These are phyloP conservation scores for Falco punctatus DNA, from an alignment of 2,113 vertebrate genomes.

Conservation along the genomic window DNA sequence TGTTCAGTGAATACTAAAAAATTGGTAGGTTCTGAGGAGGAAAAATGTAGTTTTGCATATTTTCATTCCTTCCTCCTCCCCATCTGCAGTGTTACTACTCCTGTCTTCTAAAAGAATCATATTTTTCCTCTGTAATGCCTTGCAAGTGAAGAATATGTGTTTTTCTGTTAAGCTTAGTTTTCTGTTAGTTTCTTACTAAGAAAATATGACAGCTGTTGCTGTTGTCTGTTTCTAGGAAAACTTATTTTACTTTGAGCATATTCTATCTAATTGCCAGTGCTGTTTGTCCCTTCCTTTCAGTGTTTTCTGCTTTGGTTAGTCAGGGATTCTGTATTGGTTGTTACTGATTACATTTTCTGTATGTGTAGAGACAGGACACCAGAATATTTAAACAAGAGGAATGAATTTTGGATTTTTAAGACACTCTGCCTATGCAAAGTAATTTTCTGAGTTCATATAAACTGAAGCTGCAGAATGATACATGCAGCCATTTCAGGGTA, in stretches of 20 bases:
- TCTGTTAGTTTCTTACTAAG: background rate
- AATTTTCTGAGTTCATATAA: background rate
- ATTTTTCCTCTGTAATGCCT: background rate
- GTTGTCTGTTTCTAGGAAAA: background rate
- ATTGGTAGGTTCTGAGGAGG: background rate
- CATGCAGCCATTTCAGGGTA: background rate
- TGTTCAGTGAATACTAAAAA: background rate
- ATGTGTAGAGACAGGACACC: background rate
- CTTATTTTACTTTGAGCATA: background rate
- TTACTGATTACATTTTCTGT: background rate
- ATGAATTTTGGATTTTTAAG: background rate
- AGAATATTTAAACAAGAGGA: background rate
- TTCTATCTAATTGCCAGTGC: background rate
- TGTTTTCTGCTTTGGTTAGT: background rate
- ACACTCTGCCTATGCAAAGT: background rate
- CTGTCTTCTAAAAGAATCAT: background rate
- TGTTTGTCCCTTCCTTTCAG: background rate
- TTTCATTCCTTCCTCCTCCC: background rate
- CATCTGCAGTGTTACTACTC: background rate
- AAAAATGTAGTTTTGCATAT: background rate
- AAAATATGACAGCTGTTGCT: background rate
- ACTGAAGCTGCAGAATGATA: background rate
- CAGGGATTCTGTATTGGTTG: background rate
- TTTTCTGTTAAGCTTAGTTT: background rate
- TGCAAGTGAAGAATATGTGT: background rate